phyloP scores from a whole-genome alignment of 2,888 invertebrate genomes.

The Gari tellinella region DNA sequence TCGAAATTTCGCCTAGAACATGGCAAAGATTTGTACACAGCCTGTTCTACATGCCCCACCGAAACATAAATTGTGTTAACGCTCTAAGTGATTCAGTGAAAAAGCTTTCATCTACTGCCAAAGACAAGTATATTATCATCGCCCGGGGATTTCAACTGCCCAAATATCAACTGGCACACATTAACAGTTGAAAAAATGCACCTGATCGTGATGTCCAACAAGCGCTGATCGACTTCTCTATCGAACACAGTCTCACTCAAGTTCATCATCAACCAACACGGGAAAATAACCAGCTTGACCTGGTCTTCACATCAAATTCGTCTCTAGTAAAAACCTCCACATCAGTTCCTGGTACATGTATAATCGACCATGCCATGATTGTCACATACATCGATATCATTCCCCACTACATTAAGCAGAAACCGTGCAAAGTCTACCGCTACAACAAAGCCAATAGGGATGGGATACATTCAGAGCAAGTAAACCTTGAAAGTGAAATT shows the following conservation, averaged over 20 bases:
- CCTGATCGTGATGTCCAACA: slow-evolving; percentile 37
- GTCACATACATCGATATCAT: slow-evolving; percentile 8
- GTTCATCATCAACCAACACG: slow-evolving; percentile 36
- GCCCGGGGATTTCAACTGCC: slow-evolving; percentile 47
- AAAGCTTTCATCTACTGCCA: background rate
- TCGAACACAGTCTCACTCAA: slow-evolving; percentile 34
- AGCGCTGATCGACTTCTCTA: slow-evolving; percentile 35
- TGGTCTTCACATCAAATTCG: slow-evolving; percentile 45
- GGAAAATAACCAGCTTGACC: slow-evolving; percentile 33
- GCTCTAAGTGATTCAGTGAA: no score
- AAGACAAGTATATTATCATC: slow-evolving; percentile 30
- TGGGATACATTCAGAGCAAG: no score
- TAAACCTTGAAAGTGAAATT: no score
- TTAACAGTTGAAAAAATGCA: slow-evolving; percentile 17
- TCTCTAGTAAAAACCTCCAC: slow-evolving; percentile 33
- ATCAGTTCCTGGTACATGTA: slow-evolving; percentile 35
- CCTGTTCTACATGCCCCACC: no score
- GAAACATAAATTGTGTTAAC: no score
- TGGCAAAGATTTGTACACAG: no score
- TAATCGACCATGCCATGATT: no score
- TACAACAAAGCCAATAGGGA: no score
- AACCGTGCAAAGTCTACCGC: no score
- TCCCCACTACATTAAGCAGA: no score
- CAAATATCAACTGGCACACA: slow-evolving; percentile 23
- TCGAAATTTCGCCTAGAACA: no score